Evolutionary conservation across 2,113 vertebrate species (phyloP), one percentile per base, ranked within the genome.

Genomic region (Megatriorchis doriae): DNA sequence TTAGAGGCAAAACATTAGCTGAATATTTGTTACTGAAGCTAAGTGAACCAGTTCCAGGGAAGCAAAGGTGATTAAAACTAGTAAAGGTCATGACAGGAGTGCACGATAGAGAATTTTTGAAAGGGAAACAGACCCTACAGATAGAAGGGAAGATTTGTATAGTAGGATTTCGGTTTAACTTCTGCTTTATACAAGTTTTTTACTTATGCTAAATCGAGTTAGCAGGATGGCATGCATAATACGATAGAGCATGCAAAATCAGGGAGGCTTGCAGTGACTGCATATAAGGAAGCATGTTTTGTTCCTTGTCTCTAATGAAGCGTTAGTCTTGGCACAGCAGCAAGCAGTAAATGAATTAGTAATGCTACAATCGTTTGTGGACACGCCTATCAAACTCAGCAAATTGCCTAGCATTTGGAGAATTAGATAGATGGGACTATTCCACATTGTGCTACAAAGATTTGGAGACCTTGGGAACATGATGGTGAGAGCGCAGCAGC

Each of bases 401-500:
- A 48, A 86, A 89, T 17, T 66, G 79, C 52, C 56, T 17, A 12
- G 52, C 34, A 7, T 42, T 74, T 32, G 38, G 56, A 71, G 29
- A 38, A 65, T 25, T 42, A 72, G 72, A 82, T 59, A 55, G 56
- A 75, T 38, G 73, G 68, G 78, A 42, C 34, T 31, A 16, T 42
- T 87, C 56, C 72, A 61, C 62, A 9, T 20, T 22, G 50, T 36
- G 56, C n/a, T 16, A 45, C 56, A 27, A 27, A 83, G 67, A 15
- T 56, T 43, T 29, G 42, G 47, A 81, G 74, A 45, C 45, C 48
- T 70, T 47, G 45, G 47, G 47, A 73, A 68, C 0, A 8, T 1
- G 36, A 29, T 1, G 4, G 47, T 7, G 27, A 22, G 23, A 40
- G 29, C 1, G 0, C 4, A 3, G 71, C 40, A 61, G 68, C 31